phyloP scores from a whole-genome alignment of 2,113 vertebrate species.

The Phylloscopus trochiloides region DNA sequence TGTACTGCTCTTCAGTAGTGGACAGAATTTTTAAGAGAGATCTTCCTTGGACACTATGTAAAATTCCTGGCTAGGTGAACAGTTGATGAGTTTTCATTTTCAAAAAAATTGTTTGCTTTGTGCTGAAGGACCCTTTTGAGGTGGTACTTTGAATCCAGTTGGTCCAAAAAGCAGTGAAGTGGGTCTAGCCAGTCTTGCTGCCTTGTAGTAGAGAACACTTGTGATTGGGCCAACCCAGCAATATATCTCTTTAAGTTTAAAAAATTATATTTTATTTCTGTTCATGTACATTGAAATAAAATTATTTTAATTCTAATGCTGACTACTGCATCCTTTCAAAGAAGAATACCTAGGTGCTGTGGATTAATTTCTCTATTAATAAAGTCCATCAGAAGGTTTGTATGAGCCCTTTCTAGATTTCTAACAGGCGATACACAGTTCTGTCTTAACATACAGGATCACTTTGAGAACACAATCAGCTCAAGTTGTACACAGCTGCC shows the following conservation, averaged over 20 bases:
- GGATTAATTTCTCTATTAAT: neutral
- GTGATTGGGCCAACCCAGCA: conserved; percentile 44
- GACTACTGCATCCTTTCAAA: neutral
- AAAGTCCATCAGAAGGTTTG: neutral
- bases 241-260: conserved; percentile 37
- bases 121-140: neutral
- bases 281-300: conserved; percentile 62
- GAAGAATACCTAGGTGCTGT: neutral
- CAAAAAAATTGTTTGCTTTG: neutral
- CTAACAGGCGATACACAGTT: neutral
- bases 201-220: neutral
- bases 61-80: neutral
- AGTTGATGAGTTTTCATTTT: neutral
- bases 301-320: conserved; percentile 48
- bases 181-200: neutral
- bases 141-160: neutral
- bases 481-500: neutral
- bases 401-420: neutral
- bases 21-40: neutral
- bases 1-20: conserved; percentile 6
- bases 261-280: conserved; percentile 41
- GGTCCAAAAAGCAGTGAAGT: neutral
- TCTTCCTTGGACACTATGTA: neutral
- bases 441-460: neutral
- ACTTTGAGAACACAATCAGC: neutral